A percentile compares a stretch with the other conserved stretches of the same genome.
Conservation (phyloP, 2,888 invertebrate genomes). For the Dione vanillae region DNA sequence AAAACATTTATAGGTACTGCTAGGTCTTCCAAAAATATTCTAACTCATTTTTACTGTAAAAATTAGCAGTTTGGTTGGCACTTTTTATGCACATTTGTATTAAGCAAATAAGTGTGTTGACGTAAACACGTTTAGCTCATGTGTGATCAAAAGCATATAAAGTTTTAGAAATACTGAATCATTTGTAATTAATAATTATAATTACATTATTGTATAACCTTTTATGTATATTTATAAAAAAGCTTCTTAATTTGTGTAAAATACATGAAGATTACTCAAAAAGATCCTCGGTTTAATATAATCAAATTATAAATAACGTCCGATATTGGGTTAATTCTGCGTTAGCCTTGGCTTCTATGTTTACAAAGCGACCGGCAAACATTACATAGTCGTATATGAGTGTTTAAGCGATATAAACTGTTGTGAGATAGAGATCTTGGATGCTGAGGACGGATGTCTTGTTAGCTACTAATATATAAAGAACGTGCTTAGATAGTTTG, state of each 20-base stretch:
- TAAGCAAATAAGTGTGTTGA: too few species aligned
- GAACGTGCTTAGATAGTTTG: too few species aligned
- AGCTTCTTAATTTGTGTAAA: not conserved
- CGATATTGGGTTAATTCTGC: slow-evolving; percentile 21
- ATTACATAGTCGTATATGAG: slow-evolving; percentile 5
- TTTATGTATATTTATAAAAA: too few species aligned
- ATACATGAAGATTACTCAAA: not conserved
- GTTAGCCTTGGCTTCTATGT: slow-evolving; percentile 25
- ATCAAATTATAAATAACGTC: slow-evolving; percentile 26
- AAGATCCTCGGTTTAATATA: not conserved
- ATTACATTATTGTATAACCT: too few species aligned
- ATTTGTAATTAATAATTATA: too few species aligned
- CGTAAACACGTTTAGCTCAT: not conserved
- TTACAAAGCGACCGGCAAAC: slow-evolving; percentile 27
- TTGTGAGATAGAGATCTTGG: slow-evolving; percentile 4
- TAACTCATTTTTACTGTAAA: not conserved
- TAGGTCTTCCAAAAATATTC: not conserved
- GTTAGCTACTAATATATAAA: not conserved
- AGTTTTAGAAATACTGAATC: too few species aligned
- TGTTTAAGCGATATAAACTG: slow-evolving; percentile 1
- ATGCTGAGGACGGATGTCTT: not conserved
- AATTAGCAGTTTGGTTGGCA: not conserved
- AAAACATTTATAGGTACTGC: too few species aligned
- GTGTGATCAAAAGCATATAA: not conserved
- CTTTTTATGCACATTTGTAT: not conserved